Evolutionary conservation across 2,113 vertebrate species (phyloP), one percentile per base, ranked within the genome.

Genomic region (Marmota monax): DNA sequence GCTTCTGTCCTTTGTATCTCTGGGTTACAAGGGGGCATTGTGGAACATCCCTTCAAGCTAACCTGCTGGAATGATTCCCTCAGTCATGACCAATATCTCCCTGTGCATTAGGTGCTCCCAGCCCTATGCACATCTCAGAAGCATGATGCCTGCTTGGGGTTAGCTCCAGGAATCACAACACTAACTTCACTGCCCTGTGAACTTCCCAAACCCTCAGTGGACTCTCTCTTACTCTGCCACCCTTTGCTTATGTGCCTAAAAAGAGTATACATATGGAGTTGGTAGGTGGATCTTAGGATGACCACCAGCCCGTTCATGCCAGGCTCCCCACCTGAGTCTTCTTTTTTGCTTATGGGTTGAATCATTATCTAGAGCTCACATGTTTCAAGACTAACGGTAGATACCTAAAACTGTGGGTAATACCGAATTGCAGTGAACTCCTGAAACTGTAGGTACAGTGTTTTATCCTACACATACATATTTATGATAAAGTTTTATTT

Each of bases 161-260:
- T 48, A 88, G 23, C 18, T 90, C 61, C 34, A 9, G 34, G 27
- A 67, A 70, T 29, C 23, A 23, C 4, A 65, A 20, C 1, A 61
- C 2, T 51, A 48, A 74, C 13, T 84, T 11, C 4, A 5, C 20
- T 58, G 74, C 29, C 53, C 56, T 72, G 34, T 22, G 18, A 45
- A 58, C 16, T 23, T 39, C 11, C 17, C 4, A 61, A 2, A 5
- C 4, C 25, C 9, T 17, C 23, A 27, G 1, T 14, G 17, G 3
- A 17, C 14, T 72, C 39, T 65, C 14, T 84, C 37, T 73, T 11
- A 29, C 27, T 88, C 10, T 14, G 32, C 22, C 25, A 20, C 25
- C 51, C 22, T 82, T 45, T 88, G 17, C 22, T 86, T 58, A 45
- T 45, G 25, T 29, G 32, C 58, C 39, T 80, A 20, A 29, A 37